phyloP scores from a whole-genome alignment of 2,797 vertebrate genomes.

The Buphagus erythrorhynchus region DNA sequence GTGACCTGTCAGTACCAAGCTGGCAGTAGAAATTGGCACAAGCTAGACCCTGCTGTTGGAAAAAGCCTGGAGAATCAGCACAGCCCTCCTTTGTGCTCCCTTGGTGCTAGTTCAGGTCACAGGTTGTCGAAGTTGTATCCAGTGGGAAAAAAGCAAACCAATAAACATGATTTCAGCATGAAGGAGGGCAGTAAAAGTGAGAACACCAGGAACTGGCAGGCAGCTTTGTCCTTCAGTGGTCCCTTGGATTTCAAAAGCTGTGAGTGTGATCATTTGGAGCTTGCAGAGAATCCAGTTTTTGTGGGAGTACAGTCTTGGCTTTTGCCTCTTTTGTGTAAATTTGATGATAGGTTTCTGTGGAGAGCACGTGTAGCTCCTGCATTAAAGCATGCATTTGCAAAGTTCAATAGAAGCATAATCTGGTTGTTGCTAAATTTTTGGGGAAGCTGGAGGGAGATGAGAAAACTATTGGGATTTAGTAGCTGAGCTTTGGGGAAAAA shows the following conservation, averaged over 20 bases:
- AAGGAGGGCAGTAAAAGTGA: not conserved
- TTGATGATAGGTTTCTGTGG: not conserved
- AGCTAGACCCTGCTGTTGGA: slow-evolving; percentile 7
- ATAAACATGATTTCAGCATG: not conserved
- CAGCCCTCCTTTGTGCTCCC: not conserved
- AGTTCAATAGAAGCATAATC: not conserved
- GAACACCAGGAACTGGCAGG: not conserved
- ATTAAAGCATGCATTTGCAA: not conserved
- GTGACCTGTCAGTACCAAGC: slow-evolving; percentile 13
- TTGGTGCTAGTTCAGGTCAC: slow-evolving; percentile 3
- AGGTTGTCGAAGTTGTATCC: not conserved
- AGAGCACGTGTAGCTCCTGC: not conserved
- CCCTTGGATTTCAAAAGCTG: not conserved
- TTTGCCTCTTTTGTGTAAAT: not conserved
- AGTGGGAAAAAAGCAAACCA: not conserved
- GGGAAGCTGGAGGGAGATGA: not conserved
- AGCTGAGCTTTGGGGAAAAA: not conserved
- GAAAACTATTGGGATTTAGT: not conserved
- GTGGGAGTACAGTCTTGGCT: not conserved
- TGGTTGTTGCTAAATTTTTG: not conserved
- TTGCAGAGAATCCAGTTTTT: not conserved
- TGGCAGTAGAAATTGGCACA: slow-evolving; percentile 38
- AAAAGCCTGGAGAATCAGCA: slow-evolving; percentile 20
- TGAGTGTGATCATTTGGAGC: not conserved
- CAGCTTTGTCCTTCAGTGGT: not conserved